Conservation (phyloP, 2,797 vertebrate species). For the Pempheris klunzingeri region DNA sequence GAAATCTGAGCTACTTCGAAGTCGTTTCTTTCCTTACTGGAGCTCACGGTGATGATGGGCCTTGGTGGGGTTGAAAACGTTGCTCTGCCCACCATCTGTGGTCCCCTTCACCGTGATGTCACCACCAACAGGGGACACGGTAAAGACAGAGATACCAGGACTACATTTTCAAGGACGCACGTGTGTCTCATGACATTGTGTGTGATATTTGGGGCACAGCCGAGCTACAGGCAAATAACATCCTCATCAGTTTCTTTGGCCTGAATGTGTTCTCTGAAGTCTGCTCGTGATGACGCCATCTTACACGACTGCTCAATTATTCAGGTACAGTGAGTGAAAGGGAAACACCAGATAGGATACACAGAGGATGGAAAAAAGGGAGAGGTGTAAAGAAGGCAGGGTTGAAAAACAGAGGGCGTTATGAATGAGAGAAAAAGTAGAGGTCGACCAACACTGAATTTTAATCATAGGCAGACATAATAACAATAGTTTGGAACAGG, state of each 20-base stretch:
- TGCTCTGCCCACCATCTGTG: constrained; percentile 53
- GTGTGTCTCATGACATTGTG: constrained; percentile 75
- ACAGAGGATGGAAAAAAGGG: background rate
- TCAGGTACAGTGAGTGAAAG: constrained; percentile 49
- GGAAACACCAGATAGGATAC: constrained; percentile 45
- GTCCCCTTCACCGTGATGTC: constrained; percentile 50
- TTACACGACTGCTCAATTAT: constrained; percentile 63
- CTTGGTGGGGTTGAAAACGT: constrained; percentile 25
- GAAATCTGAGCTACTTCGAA: constrained; percentile 56
- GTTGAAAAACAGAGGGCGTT: constrained; percentile 8
- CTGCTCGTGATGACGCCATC: constrained; percentile 52
- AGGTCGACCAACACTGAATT: too few relatives aligned
- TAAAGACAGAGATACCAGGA: constrained; percentile 56
- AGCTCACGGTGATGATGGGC: constrained; percentile 26
- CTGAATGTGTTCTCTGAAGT: constrained; percentile 70
- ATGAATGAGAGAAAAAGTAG: constrained; percentile 39
- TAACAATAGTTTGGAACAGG: too few relatives aligned
- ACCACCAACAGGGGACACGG: constrained; percentile 51
- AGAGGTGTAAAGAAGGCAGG: background rate
- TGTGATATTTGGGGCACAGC: constrained; percentile 75
- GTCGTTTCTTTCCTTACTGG: constrained; percentile 35
- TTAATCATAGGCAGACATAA: too few relatives aligned
- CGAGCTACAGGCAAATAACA: constrained; percentile 71
- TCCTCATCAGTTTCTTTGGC: constrained; percentile 76
- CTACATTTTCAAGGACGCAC: constrained; percentile 78